Base-by-base conservation (phyloP, 2,113 vertebrate genomes). In the Clarias magur region DNA sequence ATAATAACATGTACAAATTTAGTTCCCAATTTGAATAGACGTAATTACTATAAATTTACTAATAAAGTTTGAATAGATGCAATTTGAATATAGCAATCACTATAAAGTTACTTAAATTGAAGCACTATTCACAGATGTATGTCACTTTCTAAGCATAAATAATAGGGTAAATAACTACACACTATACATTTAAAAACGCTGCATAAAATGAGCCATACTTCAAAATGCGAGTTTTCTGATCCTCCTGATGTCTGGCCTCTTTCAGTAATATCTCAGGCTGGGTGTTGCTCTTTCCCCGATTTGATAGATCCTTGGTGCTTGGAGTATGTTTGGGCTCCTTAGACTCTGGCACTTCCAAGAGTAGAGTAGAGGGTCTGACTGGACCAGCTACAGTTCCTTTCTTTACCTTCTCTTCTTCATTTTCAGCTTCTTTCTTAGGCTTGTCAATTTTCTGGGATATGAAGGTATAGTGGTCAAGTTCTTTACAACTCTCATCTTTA, bases 281-380 rank as follows among this genome's bases (percentile, higher is more conserved):
- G 3, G 92, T 57, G 0, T 90, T 96, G 97, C 97, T 97, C 56
- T 95, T 97, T 30, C 91, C 95, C 88, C 94, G 0, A 97, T 96
- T 85, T 93, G 7, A 88, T 75, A 0, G 63, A n/a, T 92, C 95
- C 48, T 34, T 92, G 60, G 16, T 60, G 13, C 25, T 42, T 42
- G 91, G 89, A 0, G 94, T 93, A 75, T 56, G 15, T 72, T 72
- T 81, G 76, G 90, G 88, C 0, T 94, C 95, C 8, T 92, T 30
- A 3, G 68, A 2, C 85, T 92, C 5, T 0, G 88, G 7, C 0
- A 88, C 88, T 62, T 93, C 84, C 17, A 91, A 88, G 48, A 89
- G 67, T 60, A 95, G 89, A 1, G 88, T 91, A 65, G 92, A 87
- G 5, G 3, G 90, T 68, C 90, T 89, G 63, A 85, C 81, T 17